Evolutionary conservation across 1,140 invertebrate species (phyloP), one percentile per base, ranked within the genome.

Genomic region (Leptestheria dahalacensis): DNA sequence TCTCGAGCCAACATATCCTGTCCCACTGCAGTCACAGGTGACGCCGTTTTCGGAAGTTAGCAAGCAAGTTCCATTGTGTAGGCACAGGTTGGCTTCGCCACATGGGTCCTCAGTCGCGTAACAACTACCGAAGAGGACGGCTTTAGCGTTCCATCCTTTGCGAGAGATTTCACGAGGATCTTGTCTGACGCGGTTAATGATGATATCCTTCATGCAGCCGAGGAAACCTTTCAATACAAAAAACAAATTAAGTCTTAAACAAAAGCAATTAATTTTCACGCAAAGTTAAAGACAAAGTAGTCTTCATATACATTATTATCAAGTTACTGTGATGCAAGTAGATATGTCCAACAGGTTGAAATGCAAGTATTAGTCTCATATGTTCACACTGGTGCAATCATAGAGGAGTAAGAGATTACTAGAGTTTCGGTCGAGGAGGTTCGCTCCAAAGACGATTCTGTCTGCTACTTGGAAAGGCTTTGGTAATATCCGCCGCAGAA

Each of bases 61-160:
- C 70, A 91, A 96, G 65, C 84, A 83, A 0, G 89, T 89, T 2
- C 83, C 86, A 68, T n/a, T n/a, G n/a, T 96, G 90, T 69, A 94
- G 86, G 68, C 91, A 96, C 46, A 88, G 89, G 64, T 90, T 88
- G 0, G 88, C 88, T 58, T 86, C 73, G 48, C 82, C 82, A 66
- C 91, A 96, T 0, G 91, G 87, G 74, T 94, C 86, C 6, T 41
- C 6, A 0, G 92, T 82, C 63, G 93, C 85, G 62, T 86, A 80
- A 70, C 91, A 95, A 65, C 92, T 89, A 65, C 95, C 91, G 52
- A 94, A 75, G 0, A 86, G 86, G 1, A 95, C 85, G 72, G 90
- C 87, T 12, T 87, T 87, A 3, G 88, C 6, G 6, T 15, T 41
- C 82, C 2, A 86, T 87, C 80, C 2, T 85, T 86, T 64, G 87